Conservation (phyloP, 2,888 invertebrate genomes). For the Troides oblongomaculatus region DNA sequence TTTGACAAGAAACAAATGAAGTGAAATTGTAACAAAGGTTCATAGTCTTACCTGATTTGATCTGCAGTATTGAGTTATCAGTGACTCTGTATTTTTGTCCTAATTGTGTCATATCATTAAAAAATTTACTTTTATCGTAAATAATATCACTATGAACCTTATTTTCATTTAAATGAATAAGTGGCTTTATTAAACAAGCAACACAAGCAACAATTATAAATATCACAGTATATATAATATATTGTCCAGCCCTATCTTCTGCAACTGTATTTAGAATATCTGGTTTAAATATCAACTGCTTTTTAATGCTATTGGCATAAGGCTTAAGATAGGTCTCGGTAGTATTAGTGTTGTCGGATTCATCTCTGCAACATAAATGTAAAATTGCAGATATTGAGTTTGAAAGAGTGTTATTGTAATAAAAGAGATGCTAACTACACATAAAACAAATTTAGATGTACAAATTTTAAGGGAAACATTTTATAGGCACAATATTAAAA, state of each 20-base stretch:
- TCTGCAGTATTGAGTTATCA: constrained; percentile 55
- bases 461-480: neutral
- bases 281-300: no score
- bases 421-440: constrained; percentile 55
- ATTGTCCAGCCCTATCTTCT: neutral
- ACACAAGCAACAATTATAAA: constrained; percentile 25
- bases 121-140: constrained; percentile 54
- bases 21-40: neutral
- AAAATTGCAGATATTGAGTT: constrained; percentile 65
- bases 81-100: constrained; percentile 59
- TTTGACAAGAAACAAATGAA: neutral
- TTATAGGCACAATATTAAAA: neutral
- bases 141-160: constrained; percentile 27
- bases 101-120: constrained; percentile 53
- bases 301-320: no score
- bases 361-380: constrained; percentile 61
- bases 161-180: constrained; percentile 14
- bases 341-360: constrained; percentile 27
- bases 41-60: constrained; percentile 56
- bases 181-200: constrained; percentile 5
- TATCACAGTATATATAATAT: constrained; percentile 7
- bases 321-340: neutral
- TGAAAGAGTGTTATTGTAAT: constrained; percentile 62
- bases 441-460: constrained; percentile 29
- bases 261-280: no score